Conservation (phyloP, 2,797 vertebrate genomes). For the Gobio occitaniae region DNA sequence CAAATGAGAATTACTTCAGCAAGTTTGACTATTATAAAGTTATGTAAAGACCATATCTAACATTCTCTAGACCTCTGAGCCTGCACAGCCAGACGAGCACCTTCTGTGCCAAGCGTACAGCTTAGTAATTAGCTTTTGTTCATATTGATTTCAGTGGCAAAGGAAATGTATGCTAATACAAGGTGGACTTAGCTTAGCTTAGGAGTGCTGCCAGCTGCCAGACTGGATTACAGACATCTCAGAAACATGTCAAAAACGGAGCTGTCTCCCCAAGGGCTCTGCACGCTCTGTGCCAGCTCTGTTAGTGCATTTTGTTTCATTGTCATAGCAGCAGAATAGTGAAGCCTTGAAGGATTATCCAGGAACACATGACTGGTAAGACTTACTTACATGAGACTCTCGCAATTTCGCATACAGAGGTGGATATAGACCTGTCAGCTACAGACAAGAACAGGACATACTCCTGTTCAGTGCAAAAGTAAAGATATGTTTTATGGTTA, state of each 20-base stretch:
- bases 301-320: slow-evolving; percentile 54
- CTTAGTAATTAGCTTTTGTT: slow-evolving; percentile 56
- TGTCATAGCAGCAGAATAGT: slow-evolving; percentile 49
- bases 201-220: slow-evolving; percentile 54
- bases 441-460: slow-evolving; percentile 25
- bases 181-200: slow-evolving; percentile 52
- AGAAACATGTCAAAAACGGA: slow-evolving; percentile 56
- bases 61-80: slow-evolving; percentile 17
- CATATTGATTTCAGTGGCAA: slow-evolving; percentile 52
- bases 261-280: slow-evolving; percentile 55
- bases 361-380: slow-evolving; percentile 49
- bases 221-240: slow-evolving; percentile 60
- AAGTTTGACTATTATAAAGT: slow-evolving; percentile 12
- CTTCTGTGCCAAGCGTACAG: slow-evolving; percentile 16
- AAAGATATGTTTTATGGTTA: slow-evolving; percentile 6
- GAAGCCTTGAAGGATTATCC: slow-evolving; percentile 44
- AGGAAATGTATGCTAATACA: slow-evolving; percentile 53
- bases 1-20: slow-evolving; percentile 7
- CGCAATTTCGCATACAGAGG: slow-evolving; percentile 35
- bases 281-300: slow-evolving; percentile 45
- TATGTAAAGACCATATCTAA: slow-evolving; percentile 7
- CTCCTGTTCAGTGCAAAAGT: slow-evolving; percentile 1
- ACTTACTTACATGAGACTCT: slow-evolving; percentile 38
- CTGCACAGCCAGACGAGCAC: slow-evolving; percentile 4
- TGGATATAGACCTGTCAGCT: slow-evolving; percentile 41